Base-by-base conservation (phyloP, 2,113 vertebrate species). In the Percina caprodes region DNA sequence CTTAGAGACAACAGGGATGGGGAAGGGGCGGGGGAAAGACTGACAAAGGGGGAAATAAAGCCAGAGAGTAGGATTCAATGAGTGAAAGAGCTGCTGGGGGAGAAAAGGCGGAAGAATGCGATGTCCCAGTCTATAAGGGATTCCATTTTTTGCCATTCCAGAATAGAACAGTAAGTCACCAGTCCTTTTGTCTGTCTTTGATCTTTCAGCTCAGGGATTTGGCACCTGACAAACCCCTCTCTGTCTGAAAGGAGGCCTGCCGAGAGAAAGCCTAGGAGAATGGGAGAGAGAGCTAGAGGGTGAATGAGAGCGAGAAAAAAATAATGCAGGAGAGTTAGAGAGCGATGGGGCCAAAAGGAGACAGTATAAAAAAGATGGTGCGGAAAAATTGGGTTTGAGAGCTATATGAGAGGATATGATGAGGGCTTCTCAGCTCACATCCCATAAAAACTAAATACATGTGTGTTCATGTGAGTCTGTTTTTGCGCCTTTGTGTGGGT, bases 121-220 rank as follows among this genome's bases (percentile, higher is more conserved):
- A 86, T 88, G 90, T 91, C 88, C 90, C 66, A 5, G 80, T 86
- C 89, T 91, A 86, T 92, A 88, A 92, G 88, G 91, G 91, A 88
- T 92, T 92, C 85, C 85, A 92, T 91, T 93, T 90, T 92, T 90
- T 80, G 83, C 88, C 73, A 82, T 86, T 91, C 84, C 79, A 92
- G 91, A 93, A 91, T 92, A 92, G 92, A 93, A 92, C 92, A 92
- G 92, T 92, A 93, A 93, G 94, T 93, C 92, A 91, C 89, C 90
- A 92, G 90, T 88, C 85, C 91, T 84, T 94, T 93, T 92, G 91
- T 92, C 85, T 74, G 80, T 56, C 90, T 94, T 92, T 94, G 93
- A 94, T 94, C 91, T 92, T 72, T 65, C 71, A 61, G 91, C 88
- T 88, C 67, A 77, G 85, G 90, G 91, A 93, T 93, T 92, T 92